phyloP scores from a whole-genome alignment of 1,140 invertebrate species.

The Panulirus ornatus region DNA sequence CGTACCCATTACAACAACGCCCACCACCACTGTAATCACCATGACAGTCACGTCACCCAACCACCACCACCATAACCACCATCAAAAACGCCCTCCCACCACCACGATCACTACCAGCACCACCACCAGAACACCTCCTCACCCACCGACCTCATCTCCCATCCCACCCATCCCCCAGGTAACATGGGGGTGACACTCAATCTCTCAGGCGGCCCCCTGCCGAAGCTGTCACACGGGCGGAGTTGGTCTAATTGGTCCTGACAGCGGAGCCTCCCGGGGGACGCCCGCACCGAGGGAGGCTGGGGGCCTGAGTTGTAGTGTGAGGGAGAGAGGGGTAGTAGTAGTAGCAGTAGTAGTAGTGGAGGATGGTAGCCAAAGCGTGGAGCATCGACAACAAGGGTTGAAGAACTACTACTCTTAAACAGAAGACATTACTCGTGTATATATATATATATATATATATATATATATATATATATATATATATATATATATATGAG shows the following conservation, averaged over 20 bases:
- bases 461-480: too few relatives aligned
- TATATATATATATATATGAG: background rate
- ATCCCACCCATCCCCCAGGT: background rate
- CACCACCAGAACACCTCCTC: background rate
- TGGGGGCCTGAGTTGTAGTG: background rate
- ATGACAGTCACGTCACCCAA: too few relatives aligned
- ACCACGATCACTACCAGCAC: background rate
- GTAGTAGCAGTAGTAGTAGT: background rate
- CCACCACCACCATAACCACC: background rate
- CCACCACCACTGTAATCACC: background rate
- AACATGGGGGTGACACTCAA: slow-evolving; percentile 39
- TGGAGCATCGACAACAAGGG: background rate
- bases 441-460: too few relatives aligned
- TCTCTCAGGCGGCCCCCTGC: slow-evolving; percentile 18
- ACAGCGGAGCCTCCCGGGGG: slow-evolving; percentile 18
- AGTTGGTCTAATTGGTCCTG: slow-evolving; percentile 23
- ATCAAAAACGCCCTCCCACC: background rate
- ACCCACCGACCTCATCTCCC: too few relatives aligned
- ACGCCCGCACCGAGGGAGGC: background rate
- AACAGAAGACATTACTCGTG: too few relatives aligned
- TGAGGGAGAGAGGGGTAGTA: background rate
- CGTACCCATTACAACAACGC: background rate
- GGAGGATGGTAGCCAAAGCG: background rate
- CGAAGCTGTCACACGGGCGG: slow-evolving; percentile 29
- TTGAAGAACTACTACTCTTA: background rate